Evolutionary conservation across 2,888 invertebrate species (phyloP), one percentile per base, ranked within the genome.

Genomic region (Heliconius hortense): DNA sequence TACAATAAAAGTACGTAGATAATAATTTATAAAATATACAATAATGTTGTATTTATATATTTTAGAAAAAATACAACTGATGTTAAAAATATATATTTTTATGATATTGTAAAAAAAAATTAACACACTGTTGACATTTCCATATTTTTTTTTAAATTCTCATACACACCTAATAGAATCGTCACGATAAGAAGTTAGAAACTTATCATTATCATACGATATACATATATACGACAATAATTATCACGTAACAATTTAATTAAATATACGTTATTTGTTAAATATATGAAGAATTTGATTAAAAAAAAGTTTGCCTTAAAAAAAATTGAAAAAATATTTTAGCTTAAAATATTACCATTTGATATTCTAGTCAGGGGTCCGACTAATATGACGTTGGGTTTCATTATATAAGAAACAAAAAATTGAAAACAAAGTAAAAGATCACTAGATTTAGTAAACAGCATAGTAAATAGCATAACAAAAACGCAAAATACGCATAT

Each of bases 21-120:
- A 39, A 64, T 64, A 39, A 13, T 64, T 24, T 15, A 64, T 7
- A 64, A n/a, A 64, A 64, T 64, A 64, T 39, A 64, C 13, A 64
- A 39, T 35, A n/a, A 11, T 13, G 39, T 39, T 64, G 15, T 66
- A 66, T 21, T 13, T 64, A 48, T 48, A 48, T 48, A 48, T 48
- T 48, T 48, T 48, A 18, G 48, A 48, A 5, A 18, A 48, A 18
- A 48, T 18, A 43, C 13, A 43, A 43, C 15, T 43, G 15, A 43
- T 43, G 4, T 43, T 15, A 4, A 43, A 43, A 43, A 5, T 15
- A 43, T 39, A 13, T 43, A 43, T 15, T 43, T 4, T 43, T 4
- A 15, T 15, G 5, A 15, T 15, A n/a, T n/a, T n/a, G n/a, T n/a
- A 43, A 15, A 43, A 43, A 43, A 4, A 11, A 13, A 13, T 13